Base-by-base conservation (phyloP, 1,140 invertebrate genomes). In the Magallana gigas region DNA sequence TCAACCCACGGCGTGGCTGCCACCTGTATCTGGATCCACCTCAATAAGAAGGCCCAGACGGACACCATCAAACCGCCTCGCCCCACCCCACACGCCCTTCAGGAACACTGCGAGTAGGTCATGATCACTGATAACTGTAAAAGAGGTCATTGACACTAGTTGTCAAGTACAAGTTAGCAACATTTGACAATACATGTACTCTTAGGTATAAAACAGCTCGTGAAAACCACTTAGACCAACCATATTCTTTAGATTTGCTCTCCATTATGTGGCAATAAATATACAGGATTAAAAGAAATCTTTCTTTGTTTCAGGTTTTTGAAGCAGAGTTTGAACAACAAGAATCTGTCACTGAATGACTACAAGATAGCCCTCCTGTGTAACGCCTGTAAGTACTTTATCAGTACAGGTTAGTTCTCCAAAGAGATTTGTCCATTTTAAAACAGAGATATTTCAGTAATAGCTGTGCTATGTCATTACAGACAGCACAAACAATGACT, bases 11-110 rank as follows among this genome's bases (percentile, higher is more conserved):
- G 98, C 94, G 97, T 99, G 97, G 98, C 98, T 1, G 97, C 98
- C 64, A 98, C 98, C 8, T 99, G 98, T 92, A 99, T 99, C 93
- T 99, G 98, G 98, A 98, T 99, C 92, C 98, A 99, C 95, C 95
- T 99, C 59, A 95, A 98, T 87, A 99, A 98, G 94, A 99, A 99
- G 95, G 98, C 98, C 11, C 97, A 98, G 92, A 96, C 96, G 14
- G 94, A 94, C 83, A 94, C 95, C 85, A 96, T 96, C 85, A 97
- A 96, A 89, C 96, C 98, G 92, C 96, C 96, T 84, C 94, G 97
- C 90, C 96, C 97, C 0, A 96, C 98, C 92, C 98, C 98, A 0
- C 96, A 96, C 89, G 97, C 97, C 80, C 95, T 99, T 0, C 97
- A 97, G 94, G 96, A 96, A 62, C 98, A 99, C 94, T 90, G 94